Percentiles rank a stretch among this genome's conserved stretches.
Evolutionary conservation across 2,113 vertebrate species (phyloP).

Genomic region (Rostratula benghalensis): DNA sequence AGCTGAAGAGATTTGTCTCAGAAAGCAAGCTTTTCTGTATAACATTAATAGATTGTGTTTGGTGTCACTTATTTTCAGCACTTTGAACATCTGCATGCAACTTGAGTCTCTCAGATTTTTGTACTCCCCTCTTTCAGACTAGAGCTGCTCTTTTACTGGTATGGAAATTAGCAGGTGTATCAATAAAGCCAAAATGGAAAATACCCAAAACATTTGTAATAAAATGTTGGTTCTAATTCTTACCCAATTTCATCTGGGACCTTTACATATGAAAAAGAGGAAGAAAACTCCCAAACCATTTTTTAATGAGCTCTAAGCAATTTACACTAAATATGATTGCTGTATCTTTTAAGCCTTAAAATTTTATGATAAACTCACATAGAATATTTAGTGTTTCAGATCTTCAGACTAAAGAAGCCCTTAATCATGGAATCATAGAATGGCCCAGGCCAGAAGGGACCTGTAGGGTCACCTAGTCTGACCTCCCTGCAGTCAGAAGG

Average conservation of each 20-base stretch:
- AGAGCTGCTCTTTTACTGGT: not conserved
- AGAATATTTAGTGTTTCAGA: not conserved
- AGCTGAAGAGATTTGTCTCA: not conserved
- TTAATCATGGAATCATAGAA: not conserved
- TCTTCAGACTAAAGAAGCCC: not conserved
- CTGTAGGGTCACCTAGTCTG: too few relatives aligned
- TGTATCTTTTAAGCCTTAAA: not conserved
- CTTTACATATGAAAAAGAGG: accelerated
- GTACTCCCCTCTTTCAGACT: not conserved
- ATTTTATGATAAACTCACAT: not conserved
- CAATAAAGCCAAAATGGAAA: not conserved
- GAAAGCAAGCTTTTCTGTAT: not conserved
- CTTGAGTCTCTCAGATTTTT: not conserved
- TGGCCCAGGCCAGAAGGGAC: too few relatives aligned
- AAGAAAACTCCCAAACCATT: not conserved
- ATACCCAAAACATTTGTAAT: not conserved
- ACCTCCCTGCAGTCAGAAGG: too few relatives aligned
- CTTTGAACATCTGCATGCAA: not conserved
- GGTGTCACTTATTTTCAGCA: not conserved
- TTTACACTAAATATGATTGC: not conserved
- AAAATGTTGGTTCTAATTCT: not conserved
- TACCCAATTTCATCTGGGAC: not conserved
- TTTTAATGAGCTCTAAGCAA: not conserved
- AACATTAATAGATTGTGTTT: not conserved
- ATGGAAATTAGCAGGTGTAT: not conserved